Evolutionary conservation across 2,797 vertebrate genomes (phyloP), one percentile per base, ranked within the genome.

Genomic region (Enoplosus armatus): DNA sequence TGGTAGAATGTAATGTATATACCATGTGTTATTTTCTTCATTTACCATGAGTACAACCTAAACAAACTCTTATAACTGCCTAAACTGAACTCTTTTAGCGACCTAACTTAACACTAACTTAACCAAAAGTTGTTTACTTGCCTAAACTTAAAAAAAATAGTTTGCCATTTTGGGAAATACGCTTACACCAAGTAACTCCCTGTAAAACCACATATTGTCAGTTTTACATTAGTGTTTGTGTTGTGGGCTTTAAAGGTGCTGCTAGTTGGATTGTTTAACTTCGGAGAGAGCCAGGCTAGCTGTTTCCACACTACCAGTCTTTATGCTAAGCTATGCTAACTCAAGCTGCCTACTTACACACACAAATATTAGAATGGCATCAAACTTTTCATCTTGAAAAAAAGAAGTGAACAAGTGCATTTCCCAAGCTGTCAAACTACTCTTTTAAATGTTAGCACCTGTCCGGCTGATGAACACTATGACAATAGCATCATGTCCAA

Each of bases 391-490:
- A 35, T 48, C 15, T 59, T 20, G 10, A 58, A n/a, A 27, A 27
- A 33, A 27, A 12, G 41, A 51, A 27, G 22, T 1, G 0, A 47
- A n/a, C 20, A 10, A 8, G 33, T 43, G n/a, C 56, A 67, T 71
- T 74, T 55, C 41, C n/a, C n/a, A 68, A 79, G 71, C 3, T 43
- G 27, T 33, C 22, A 2, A 59, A 72, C 51, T 64, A 35, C 22
- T 72, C 1, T 39, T 69, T 65, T 9, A 24, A 27, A 69, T 43
- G 5, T 45, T n/a, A 59, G 8, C 66, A 24, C 18, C 1, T 50
- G 51, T 45, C 37, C 48, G 55, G 37, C 20, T 39, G 15, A 73
- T 48, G 6, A 50, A 62, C n/a, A 48, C 54, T 11, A 11, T 26
- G 20, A n/a, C 16, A 60, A 22, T 18, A 39, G 47, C 47, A 22